Evolutionary conservation across 2,888 invertebrate genomes (phyloP).

Genomic region (Plagodis pulveraria): DNA sequence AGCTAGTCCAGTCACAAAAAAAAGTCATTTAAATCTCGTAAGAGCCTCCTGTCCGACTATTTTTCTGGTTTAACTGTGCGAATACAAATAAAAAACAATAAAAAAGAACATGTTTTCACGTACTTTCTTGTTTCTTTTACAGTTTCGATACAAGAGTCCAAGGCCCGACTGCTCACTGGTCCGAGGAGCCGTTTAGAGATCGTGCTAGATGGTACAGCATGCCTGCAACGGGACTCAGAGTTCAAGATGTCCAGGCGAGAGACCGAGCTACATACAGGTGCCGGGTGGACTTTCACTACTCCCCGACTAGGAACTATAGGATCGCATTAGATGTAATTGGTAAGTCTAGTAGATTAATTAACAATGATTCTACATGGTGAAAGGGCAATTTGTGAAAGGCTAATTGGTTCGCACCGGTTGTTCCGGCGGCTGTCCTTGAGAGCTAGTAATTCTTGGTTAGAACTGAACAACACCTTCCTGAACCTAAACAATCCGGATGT

Average conservation of each 20-base stretch:
- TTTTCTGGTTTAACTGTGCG: no score
- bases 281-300: conserved; percentile 82
- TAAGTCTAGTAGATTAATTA: conserved; percentile 55
- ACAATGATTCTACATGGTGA: not conserved
- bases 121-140: conserved; percentile 17
- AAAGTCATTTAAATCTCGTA: no score
- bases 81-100: no score
- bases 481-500: no score
- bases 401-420: no score
- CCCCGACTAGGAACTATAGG: conserved; percentile 91
- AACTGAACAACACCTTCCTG: no score
- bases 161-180: conserved; percentile 71
- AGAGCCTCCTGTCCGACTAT: no score
- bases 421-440: no score
- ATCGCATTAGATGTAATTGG: conserved; percentile 91
- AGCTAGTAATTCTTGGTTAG: no score
- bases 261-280: conserved; percentile 74
- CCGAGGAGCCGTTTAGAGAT: conserved; percentile 85
- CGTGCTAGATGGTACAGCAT: conserved; percentile 86
- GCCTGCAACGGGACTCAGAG: conserved; percentile 63
- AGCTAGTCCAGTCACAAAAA: no score
- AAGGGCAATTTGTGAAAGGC: no score
- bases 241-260: conserved; percentile 61
- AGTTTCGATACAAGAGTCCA: conserved; percentile 73
- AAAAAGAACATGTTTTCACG: no score